Conservation (phyloP, 1,140 invertebrate genomes). For the Aphis gossypii region DNA sequence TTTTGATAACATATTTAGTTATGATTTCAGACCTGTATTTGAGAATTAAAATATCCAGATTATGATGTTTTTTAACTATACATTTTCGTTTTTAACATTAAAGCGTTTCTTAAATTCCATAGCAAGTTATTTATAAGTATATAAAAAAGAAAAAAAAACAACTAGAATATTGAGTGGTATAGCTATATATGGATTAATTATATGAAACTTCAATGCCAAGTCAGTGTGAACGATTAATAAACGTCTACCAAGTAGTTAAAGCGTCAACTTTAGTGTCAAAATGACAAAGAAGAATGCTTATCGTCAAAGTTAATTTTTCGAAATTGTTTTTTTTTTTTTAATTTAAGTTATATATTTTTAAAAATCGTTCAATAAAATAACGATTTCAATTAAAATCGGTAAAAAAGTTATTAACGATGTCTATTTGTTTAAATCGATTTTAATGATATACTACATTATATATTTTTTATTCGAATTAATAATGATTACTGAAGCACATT, state of each 20-base stretch:
- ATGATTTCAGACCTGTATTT: neutral
- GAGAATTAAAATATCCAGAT: too few relatives aligned
- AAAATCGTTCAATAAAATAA: neutral
- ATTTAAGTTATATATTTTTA: neutral
- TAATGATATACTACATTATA: neutral
- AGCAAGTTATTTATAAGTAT: neutral
- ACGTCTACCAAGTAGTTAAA: neutral
- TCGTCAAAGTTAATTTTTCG: neutral
- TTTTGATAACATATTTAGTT: neutral
- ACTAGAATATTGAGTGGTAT: neutral
- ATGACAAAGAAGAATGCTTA: neutral
- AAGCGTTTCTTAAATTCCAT: neutral
- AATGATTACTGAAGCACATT: neutral
- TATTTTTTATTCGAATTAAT: neutral
- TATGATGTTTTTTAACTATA: neutral
- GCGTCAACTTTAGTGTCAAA: constrained; percentile 2
- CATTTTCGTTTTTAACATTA: neutral
- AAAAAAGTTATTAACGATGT: neutral
- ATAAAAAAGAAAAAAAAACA: neutral
- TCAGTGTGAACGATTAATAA: neutral
- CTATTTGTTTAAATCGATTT: neutral
- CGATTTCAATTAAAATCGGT: neutral
- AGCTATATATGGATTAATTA: neutral
- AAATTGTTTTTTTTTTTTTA: neutral
- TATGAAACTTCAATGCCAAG: constrained; percentile 3